Base-by-base conservation (phyloP, 2,888 invertebrate species). In the Alentia gelatinosa region DNA sequence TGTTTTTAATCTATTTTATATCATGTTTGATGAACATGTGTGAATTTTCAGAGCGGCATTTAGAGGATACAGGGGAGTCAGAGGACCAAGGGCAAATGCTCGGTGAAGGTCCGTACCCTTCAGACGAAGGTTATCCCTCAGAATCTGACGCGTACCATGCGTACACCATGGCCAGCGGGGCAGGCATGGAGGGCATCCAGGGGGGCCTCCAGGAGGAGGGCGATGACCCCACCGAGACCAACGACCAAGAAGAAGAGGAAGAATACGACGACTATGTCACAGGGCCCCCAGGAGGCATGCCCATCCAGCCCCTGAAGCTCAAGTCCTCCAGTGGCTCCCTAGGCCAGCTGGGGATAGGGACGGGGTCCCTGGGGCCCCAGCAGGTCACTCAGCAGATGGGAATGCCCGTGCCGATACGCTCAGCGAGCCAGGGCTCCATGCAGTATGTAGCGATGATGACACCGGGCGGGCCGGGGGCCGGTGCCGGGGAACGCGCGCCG, bases 321-420 rank as follows among this genome's bases (percentile, higher is more conserved):
- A 79, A 79, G n/a, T 79, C 79, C 79, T 79, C 79, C 9, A 79
- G 79, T 39, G 79, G 79, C 37, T 79, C 79, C 15, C n/a, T 79
- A 23, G 79, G 79, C 4, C 79, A 79, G 79, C 5, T 35, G 12
- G 79, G 79, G 0, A 12, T 35, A 0, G 79, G 79, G 19, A 50
- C 86, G 1, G 86, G 86, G 42, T 86, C 86, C 30, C 47, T 86
- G 4, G 86, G 86, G 23, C 86, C 42, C 5, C 50, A 86, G 47
- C 86, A 86, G 35, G 35, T 86, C 30, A 33, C 86, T n/a, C 79
- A 79, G 26, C 15, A 37, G 79, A 35, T 37, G 79, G 74, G 74
- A 26, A 26, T 12, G 12, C 30, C 74, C 3, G 74, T 33, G 15
- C 30, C 74, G 19, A 74, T 74, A 19, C 79, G 39, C 15, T 79